Evolutionary conservation across 2,113 vertebrate genomes (phyloP), one percentile per base, ranked within the genome.

Genomic region (Dasyornis broadbenti): DNA sequence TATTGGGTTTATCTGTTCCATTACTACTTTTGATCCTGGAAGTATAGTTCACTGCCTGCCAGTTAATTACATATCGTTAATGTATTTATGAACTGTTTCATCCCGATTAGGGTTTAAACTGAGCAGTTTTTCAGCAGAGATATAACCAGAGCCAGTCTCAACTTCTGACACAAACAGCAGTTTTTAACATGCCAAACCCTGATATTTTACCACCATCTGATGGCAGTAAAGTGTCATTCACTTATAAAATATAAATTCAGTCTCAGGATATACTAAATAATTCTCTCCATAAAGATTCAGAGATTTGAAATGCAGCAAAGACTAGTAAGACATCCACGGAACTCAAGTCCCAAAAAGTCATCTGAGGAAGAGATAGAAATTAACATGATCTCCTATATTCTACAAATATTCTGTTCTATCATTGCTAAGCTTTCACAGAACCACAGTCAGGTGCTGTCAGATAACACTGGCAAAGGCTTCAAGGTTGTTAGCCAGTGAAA

Each of bases 121-220:
- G 47, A 77, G 18, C 26, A 59, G 27, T 6, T 77, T 75, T 83
- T 86, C 44, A 60, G 45, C 40, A 27, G 42, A 89, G 31, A 65
- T 13, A 72, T 5, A 57, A 23, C 3, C 11, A 72, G 31, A 90
- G 23, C 7, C 31, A 68, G 14, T 35, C 50, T 61, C 31, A 60
- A n/a, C 5, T 57, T 60, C n/a, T 15, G 40, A 35, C 11, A 9
- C 0, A 0, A 90, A 39, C 13, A 44, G 28, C 3, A 6, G 1
- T 5, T 44, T 69, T 56, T 12, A 30, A 70, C 8, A 80, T 6
- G 40, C 28, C 33, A 70, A 92, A 96, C 17, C 9, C 45, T 91
- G 77, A 79, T 94, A 37, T 73, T 93, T 90, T 90, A 73, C 61
- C 94, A 39, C 96, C 96, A 97, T 94, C 97, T 97, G 40, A 86